Base-by-base conservation (phyloP, 2,888 invertebrate genomes). In the Barypeithes pellucidus region DNA sequence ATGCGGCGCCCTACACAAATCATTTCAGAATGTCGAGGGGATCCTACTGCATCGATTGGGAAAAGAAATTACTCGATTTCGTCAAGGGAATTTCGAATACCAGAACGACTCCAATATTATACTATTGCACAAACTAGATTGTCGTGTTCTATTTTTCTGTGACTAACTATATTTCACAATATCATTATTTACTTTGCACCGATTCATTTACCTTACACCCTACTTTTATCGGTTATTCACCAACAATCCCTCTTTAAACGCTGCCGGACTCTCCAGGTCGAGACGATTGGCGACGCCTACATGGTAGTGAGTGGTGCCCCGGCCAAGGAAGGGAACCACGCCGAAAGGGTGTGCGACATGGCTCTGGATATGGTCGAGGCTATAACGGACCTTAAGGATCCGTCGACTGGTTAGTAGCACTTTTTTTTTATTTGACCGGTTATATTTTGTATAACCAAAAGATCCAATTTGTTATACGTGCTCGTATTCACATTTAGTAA, bases 241-340 rank as follows among this genome's bases (percentile, higher is more conserved):
- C 73, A 63, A 59, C 73, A 73, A 73, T 65, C 67, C 57, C 68
- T 68, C 29, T 73, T 73, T 73, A 73, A 68, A 68, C 65, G 73
- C 73, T 67, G 68, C 68, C 63, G 73, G 29, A 24, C 47, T 41
- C 24, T 33, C 54, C 84, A 96, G 96, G 96, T 97, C 43, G 98
- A 98, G 87, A 98, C 98, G 0, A 98, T 98, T 78, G 98, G 98
- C 0, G 98, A 99, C 84, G 98, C 98, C 0, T 99, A 98, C 85
- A 98, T 99, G 98, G 96, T 98, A 0, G 98, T 98, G 0, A 95
- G 96, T 0, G 98, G 98, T 0, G 97, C 97, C 0, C 98, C 98
- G 0, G 94, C 95, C 79, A 93, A 94, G 80, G 95, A 96, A 82
- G 89, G 89, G 63, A 94, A 95, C 82, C 98, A 99, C 84, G 97